Base-by-base conservation (phyloP, 2,888 invertebrate species). In the Sympetrum striolatum region DNA sequence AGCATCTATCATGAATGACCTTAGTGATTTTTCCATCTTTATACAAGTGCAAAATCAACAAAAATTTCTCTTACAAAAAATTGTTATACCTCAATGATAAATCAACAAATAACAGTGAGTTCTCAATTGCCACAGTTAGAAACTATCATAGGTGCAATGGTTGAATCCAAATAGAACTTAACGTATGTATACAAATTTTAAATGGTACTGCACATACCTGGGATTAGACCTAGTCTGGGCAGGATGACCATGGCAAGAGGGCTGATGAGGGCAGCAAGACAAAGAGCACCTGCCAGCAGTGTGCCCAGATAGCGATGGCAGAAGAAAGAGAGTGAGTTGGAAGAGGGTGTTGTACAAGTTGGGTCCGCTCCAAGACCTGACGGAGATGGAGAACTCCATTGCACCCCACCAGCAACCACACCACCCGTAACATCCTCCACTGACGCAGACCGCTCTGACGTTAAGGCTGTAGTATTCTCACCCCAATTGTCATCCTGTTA, bases 391-490 rank as follows among this genome's bases (percentile, higher is more conserved):
- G 86, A 60, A 5, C 60, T 58, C 96, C 97, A 97, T 92, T 97
- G 97, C 5, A 98, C 96, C 4, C 90, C 81, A 10, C 81, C 90
- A 93, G 94, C 91, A 93, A 93, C 39, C 92, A 93, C 91, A 93
- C 58, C 58, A 6, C 37, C 82, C 80, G 93, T 92, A 92, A 94
- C 92, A 93, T 98, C 98, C 93, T 98, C 98, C 93, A 98, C 97
- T 0, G 98, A 98, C 92, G 98, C 97, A 5, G 98, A 99, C 92
- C 98, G 98, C 93, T 99, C 99, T 0, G 98, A 98, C 1, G 99
- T 99, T 58, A 99, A 97, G 0, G 98, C 99, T 0, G 99, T 99
- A 0, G 99, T 99, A 93, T 98, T 99, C 94, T 99, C 99, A n/a
- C 98, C 98, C 99, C 99, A 99, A 94, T 98, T 98, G 93, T 99